Conservation (phyloP, 2,888 invertebrate species). For the Fissipunctia ypsillon region DNA sequence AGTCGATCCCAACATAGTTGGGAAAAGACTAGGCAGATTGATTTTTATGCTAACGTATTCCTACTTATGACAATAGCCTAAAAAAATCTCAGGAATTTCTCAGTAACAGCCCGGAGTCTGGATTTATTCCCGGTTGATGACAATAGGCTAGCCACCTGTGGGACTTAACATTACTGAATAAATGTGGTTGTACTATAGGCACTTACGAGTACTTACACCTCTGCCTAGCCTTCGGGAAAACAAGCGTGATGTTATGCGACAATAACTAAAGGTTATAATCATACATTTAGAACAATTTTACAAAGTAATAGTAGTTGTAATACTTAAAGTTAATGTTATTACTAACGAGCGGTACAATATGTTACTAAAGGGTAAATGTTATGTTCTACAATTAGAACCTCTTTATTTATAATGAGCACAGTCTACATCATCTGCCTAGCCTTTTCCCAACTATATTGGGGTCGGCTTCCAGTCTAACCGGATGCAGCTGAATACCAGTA, state of each 20-base stretch:
- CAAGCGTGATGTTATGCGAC: background rate
- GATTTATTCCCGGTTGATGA: background rate
- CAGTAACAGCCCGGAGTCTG: background rate
- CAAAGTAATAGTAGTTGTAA: slow-evolving; percentile 28
- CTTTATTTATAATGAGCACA: slow-evolving; percentile 33
- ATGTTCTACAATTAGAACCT: slow-evolving; percentile 42
- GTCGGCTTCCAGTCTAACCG: too few relatives aligned
- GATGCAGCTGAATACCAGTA: too few relatives aligned
- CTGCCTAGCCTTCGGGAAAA: too few relatives aligned
- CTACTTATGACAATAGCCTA: background rate
- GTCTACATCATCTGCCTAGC: too few relatives aligned
- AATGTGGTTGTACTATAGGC: background rate
- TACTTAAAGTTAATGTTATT: slow-evolving; percentile 51
- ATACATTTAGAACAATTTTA: slow-evolving; percentile 32
- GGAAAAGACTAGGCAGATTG: too few relatives aligned
- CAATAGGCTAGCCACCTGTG: too few relatives aligned
- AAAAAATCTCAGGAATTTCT: background rate
- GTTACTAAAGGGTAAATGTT: slow-evolving; percentile 39
- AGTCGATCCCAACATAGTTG: too few relatives aligned
- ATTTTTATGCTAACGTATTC: background rate
- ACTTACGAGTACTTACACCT: too few relatives aligned
- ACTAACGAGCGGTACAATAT: slow-evolving; percentile 44
- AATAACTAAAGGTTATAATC: slow-evolving; percentile 18
- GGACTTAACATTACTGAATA: background rate
- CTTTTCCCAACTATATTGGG: too few relatives aligned